These are phyloP conservation scores for Eriocheir sinensis DNA, from an alignment of 1,140 invertebrate genomes.

Conservation along the genomic window DNA sequence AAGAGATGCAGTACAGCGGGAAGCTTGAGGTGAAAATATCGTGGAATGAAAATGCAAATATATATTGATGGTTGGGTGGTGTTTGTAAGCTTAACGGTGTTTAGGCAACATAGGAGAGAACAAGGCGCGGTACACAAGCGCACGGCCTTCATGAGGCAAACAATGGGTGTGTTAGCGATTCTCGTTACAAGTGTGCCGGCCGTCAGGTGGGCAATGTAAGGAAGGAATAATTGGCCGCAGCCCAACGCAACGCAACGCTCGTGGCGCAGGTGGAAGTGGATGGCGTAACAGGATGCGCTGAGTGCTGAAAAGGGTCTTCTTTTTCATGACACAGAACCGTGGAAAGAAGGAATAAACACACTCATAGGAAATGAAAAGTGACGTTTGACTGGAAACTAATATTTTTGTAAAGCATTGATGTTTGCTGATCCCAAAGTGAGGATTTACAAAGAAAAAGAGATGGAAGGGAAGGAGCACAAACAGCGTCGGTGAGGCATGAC, in stretches of 20 bases:
- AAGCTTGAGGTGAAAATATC: too few species aligned
- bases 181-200: background rate
- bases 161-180: background rate
- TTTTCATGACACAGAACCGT: background rate
- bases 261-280: background rate
- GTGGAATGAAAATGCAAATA: too few species aligned
- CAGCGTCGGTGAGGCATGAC: background rate
- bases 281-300: background rate
- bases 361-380: background rate
- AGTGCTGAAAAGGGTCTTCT: background rate
- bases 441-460: background rate
- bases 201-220: background rate
- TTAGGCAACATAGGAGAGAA: background rate
- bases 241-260: background rate
- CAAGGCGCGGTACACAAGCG: background rate
- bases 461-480: background rate
- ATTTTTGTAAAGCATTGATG: background rate
- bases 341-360: background rate
- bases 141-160: too few species aligned
- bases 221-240: background rate
- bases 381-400: background rate
- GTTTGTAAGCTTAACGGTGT: background rate
- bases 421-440: background rate
- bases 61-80: background rate
- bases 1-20: background rate